Percentiles rank a stretch among this genome's conserved stretches.
These are phyloP conservation scores for Proteles cristata DNA, from an alignment of 2,113 vertebrate species.

Conservation along the genomic window DNA sequence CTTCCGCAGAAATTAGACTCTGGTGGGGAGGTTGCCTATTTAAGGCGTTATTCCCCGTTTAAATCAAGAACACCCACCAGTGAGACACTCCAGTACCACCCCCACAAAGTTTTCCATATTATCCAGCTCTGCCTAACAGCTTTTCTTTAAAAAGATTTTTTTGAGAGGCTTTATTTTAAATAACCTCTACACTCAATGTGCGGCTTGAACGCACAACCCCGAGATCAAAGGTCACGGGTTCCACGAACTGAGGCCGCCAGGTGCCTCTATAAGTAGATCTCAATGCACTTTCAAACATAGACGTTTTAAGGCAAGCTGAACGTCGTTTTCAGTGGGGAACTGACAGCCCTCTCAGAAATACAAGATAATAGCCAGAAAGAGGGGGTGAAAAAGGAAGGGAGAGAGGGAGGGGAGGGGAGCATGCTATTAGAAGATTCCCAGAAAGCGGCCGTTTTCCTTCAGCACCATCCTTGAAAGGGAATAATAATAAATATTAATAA, in stretches of 20 bases:
- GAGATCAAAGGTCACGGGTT: not conserved
- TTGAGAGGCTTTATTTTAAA: not conserved
- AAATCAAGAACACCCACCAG: not conserved
- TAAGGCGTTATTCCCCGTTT: not conserved
- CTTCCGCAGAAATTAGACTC: rapidly evolving
- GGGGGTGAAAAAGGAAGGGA: too few relatives aligned
- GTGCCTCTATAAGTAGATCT: not conserved
- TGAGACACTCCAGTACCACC: rapidly evolving
- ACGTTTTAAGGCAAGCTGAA: not conserved
- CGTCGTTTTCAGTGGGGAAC: not conserved
- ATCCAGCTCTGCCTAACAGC: not conserved
- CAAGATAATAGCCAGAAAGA: too few relatives aligned
- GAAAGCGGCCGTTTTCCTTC: not conserved
- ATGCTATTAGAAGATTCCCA: not conserved
- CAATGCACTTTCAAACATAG: not conserved
- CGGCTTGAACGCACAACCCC: not conserved
- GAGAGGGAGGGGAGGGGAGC: too few relatives aligned
- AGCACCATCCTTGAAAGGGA: not conserved
- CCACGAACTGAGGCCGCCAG: not conserved
- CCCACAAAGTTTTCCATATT: not conserved
- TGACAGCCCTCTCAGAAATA: not conserved
- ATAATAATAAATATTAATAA: too few relatives aligned
- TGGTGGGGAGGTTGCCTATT: too few relatives aligned
- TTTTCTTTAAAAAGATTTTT: not conserved
- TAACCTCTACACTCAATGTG: not conserved